phyloP scores from a whole-genome alignment of 2,797 vertebrate genomes.

The Hemitrygon akajei region DNA sequence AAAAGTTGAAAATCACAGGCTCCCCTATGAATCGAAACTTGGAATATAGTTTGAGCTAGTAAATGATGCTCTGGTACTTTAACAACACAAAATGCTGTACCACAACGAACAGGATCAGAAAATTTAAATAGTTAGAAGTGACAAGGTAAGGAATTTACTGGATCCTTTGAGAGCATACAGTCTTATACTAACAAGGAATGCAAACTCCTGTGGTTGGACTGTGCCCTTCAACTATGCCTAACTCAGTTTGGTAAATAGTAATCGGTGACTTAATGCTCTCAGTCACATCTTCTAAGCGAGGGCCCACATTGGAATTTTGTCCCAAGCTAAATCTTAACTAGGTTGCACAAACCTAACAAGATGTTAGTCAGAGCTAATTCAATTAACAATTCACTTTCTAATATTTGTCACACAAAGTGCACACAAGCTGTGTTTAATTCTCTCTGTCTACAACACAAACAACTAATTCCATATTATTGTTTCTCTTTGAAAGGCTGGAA shows the following conservation, averaged over 20 bases:
- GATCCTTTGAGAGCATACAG: too few relatives aligned
- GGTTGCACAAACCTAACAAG: background rate
- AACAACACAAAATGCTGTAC: background rate
- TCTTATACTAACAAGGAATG: background rate
- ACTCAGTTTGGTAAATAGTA: background rate
- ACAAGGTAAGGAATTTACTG: background rate
- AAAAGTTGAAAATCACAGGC: conserved; percentile 11
- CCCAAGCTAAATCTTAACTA: background rate
- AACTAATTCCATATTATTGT: conserved; percentile 33
- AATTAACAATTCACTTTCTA: conserved; percentile 16
- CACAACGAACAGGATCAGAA: background rate
- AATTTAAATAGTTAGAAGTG: background rate
- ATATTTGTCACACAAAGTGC: conserved; percentile 17
- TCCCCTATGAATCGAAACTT: conserved; percentile 11
- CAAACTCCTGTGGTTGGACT: background rate
- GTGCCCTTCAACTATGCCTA: background rate
- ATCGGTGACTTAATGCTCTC: conserved; percentile 17
- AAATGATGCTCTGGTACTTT: conserved; percentile 5
- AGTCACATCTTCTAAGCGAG: background rate
- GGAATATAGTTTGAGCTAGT: background rate
- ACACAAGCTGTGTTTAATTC: background rate
- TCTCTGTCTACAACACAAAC: background rate
- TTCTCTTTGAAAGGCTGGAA: conserved; percentile 18
- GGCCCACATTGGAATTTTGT: background rate
- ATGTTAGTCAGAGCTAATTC: background rate